Percentiles rank a stretch among this genome's conserved stretches.
Conservation (phyloP, 2,113 vertebrate genomes). For the human region GRCh38 chr2:164195001-164195500, state of each 20-base stretch:
- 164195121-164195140: neutral
- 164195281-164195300: neutral
- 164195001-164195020: neutral
- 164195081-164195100: neutral
- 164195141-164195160: neutral
- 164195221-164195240: neutral
- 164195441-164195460: no score
- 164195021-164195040: neutral
- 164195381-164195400: conserved; percentile 47
- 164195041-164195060: neutral
- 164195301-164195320: neutral
- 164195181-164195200: neutral
- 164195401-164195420: conserved; percentile 50
- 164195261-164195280: neutral
- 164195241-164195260: neutral
- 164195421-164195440: conserved; percentile 20
- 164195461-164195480: no score
- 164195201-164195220: neutral
- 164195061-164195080: neutral
- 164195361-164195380: conserved; percentile 6
- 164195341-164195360: neutral
- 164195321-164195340: neutral
- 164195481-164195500: no score
- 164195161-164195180: neutral
- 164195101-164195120: neutral